These are phyloP conservation scores for Toxonevra muliebris DNA, from an alignment of 2,888 invertebrate species.

Conservation along the genomic window DNA sequence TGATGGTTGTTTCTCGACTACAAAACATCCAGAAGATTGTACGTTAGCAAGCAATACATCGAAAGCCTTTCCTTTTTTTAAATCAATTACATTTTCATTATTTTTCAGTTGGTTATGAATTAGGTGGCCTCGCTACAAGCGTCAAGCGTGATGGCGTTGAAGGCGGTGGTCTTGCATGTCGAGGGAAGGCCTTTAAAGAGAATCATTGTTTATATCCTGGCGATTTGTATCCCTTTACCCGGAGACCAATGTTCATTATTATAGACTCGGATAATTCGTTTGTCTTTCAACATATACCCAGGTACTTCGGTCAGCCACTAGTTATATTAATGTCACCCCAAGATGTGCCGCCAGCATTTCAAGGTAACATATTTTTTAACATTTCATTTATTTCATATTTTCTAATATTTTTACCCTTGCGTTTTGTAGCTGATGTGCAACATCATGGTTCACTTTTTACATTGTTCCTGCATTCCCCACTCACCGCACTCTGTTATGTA, in stretches of 20 bases:
- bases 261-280: conserved; percentile 96
- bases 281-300: conserved; percentile 89
- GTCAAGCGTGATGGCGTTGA: conserved; percentile 78
- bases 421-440: conserved; percentile 73
- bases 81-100: neutral
- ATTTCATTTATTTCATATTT: neutral
- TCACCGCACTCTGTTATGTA: conserved; percentile 90
- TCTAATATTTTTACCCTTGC: conserved; percentile 9
- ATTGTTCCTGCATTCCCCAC: conserved; percentile 92
- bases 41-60: conserved; percentile 58
- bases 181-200: conserved; percentile 70
- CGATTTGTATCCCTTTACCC: conserved; percentile 90
- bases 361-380: conserved; percentile 68
- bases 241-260: conserved; percentile 91
- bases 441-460: conserved; percentile 94
- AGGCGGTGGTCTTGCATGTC: conserved; percentile 61
- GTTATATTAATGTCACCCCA: conserved; percentile 94
- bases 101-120: conserved; percentile 83
- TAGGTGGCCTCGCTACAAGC: conserved; percentile 90
- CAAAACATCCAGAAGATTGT: conserved; percentile 91
- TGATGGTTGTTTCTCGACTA: conserved; percentile 84
- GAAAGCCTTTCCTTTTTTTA: neutral
- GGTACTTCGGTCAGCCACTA: conserved; percentile 92
- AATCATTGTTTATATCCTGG: conserved; percentile 89
- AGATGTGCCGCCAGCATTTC: conserved; percentile 85